Base-by-base conservation (phyloP, 23 tunicate genomes). In the Diplosoma virens region DNA sequence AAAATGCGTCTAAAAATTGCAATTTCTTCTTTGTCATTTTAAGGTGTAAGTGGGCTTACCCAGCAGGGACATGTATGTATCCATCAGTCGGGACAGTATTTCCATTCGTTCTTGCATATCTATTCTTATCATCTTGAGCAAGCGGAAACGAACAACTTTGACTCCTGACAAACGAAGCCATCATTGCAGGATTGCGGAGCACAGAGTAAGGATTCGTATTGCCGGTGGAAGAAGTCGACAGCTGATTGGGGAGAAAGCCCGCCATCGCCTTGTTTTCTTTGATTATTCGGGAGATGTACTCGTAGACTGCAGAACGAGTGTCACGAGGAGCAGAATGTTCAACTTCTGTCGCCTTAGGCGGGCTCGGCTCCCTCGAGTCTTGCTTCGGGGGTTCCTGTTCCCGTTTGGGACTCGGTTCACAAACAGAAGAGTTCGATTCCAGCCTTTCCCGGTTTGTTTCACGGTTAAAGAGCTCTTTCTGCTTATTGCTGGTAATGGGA, bases 11-110 rank as follows among this genome's bases (percentile, higher is more conserved):
- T n/a, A n/a, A n/a, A n/a, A n/a, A n/a, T n/a, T n/a, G n/a, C n/a
- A n/a, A n/a, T n/a, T n/a, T n/a, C n/a, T n/a, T n/a, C n/a, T n/a
- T n/a, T n/a, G n/a, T n/a, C n/a, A n/a, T n/a, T n/a, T n/a, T n/a
- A n/a, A n/a, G n/a, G n/a, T n/a, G n/a, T n/a, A n/a, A n/a, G n/a
- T n/a, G n/a, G n/a, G 3, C 84, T 79, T 86, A 86, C 93, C 93
- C 93, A 67, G 73, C 65, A 73, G 60, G 33, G 1, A 86, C 67
- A 29, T 86, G 93, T 0, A 86, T 59, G 67, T 67, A 86, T 37
- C 93, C 93, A 22, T 71, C 80, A 16, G 61, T 71, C 25, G 74
- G 27, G 2, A 6, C 25, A 11, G 4, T 35, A 9, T 16, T 16
- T 45, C 52, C 52, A 26, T 18, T 36, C 26, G 50, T 2, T 7